Evolutionary conservation across 2,888 invertebrate species (phyloP), one percentile per base, ranked within the genome.

Genomic region (Orthosia incerta): DNA sequence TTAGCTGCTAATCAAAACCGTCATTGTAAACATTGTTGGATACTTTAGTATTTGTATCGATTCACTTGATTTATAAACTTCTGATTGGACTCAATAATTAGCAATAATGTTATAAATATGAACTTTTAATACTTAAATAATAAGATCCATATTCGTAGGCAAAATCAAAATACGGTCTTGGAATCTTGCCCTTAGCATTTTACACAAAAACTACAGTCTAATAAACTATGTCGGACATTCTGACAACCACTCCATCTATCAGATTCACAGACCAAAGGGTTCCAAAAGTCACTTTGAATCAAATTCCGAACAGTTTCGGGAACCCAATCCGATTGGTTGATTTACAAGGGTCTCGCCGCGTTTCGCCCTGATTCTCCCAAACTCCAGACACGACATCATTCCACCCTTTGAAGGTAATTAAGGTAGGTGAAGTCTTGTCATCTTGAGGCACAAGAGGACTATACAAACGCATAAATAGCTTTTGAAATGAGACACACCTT

Each of bases 381-480:
- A n/a, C 63, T 23, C n/a, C 11, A 48, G 48, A 70, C 63, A 50
- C 23, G 31, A 66, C 39, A 62, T 39, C 26, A 57, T 68, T 71
- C 48, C 55, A 79, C 45, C 70, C 80, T 79, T 83, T 74, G 80
- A 74, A 51, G 68, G 61, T 81, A 81, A 81, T 83, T 83, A 83
- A 51, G 60, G 66, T 16, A 71, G 65, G 59, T 71, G 70, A 70
- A 57, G 26, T 16, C 61, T 59, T 73, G 66, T 61, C 67, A 61
- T 67, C 74, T 81, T 65, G 61, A 73, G 59, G 12, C 45, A 63
- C 16, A 62, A 68, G 75, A 68, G 55, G 63, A 15, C 56, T 62
- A 31, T 15, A 60, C 51, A 51, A 50, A 70, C 63, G 20, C 9
- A 60, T 23, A 64, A 53, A 61, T 39, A 60, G 59, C 62, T 46